phyloP scores from a whole-genome alignment of 2,113 vertebrate species.

The Eublepharis macularius region DNA sequence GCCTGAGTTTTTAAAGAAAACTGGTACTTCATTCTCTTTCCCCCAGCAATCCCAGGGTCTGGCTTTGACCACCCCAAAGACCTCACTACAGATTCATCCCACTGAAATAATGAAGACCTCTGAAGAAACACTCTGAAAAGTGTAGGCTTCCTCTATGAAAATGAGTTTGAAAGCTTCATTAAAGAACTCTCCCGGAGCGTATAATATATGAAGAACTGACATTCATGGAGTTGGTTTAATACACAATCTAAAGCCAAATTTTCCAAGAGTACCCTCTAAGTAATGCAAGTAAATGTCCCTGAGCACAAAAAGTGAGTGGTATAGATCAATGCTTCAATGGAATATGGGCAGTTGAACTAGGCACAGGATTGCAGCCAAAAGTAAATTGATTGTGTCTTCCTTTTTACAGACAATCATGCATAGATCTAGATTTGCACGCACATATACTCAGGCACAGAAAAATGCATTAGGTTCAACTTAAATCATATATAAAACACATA shows the following conservation, averaged over 20 bases:
- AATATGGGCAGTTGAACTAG: not conserved
- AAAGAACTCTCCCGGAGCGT: not conserved
- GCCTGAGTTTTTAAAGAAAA: not conserved
- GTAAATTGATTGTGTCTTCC: conserved; percentile 21
- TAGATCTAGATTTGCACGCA: conserved; percentile 42
- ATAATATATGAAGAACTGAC: not conserved
- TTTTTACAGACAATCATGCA: conserved; percentile 47
- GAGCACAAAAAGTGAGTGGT: not conserved
- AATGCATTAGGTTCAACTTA: conserved; percentile 44
- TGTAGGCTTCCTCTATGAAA: not conserved
- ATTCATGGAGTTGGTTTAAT: not conserved
- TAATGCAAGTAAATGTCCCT: not conserved
- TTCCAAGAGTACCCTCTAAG: conserved; percentile 14
- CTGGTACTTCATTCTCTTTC: not conserved
- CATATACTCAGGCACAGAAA: conserved; percentile 35
- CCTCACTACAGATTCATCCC: not conserved
- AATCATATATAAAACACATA: not conserved
- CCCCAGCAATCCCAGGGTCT: not conserved
- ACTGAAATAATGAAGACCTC: not conserved
- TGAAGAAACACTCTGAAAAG: not conserved
- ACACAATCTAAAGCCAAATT: not conserved
- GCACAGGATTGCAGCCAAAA: not conserved
- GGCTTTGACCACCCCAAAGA: not conserved
- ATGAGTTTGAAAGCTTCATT: fast-evolving
- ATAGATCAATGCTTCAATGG: not conserved